phyloP scores from a whole-genome alignment of 2,113 vertebrate genomes.

The Sprattus sprattus region DNA sequence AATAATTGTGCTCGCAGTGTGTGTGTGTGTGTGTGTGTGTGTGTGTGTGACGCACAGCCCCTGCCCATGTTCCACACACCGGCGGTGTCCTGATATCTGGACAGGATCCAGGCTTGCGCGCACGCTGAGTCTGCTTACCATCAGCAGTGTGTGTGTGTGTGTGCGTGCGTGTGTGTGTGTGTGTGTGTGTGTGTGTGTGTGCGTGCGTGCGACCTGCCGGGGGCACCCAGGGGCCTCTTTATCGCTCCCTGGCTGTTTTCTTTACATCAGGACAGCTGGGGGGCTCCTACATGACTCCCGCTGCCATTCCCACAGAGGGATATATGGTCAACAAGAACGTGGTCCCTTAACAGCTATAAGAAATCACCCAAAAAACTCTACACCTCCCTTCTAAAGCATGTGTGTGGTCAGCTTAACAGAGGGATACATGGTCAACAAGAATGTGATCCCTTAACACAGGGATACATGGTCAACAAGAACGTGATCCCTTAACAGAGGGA shows the following conservation, averaged over 20 bases:
- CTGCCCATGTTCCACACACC: conserved; percentile 18
- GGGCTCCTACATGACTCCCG: neutral
- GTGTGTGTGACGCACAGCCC: neutral
- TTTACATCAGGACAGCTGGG: neutral
- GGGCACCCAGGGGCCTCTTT: neutral
- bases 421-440: too few species aligned
- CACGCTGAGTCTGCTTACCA: conserved; percentile 5
- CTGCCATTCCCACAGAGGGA: neutral
- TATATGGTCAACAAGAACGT: too few species aligned
- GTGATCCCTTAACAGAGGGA: too few species aligned
- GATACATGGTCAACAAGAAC: too few species aligned
- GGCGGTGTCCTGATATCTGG: conserved; percentile 23
- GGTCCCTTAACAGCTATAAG: too few species aligned
- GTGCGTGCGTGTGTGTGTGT: neutral
- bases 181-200: neutral
- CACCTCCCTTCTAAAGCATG: too few species aligned
- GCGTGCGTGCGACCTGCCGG: neutral
- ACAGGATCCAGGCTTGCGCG: conserved; percentile 1
- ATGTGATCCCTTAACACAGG: too few species aligned
- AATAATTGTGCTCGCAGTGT: neutral
- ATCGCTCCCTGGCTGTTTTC: neutral
- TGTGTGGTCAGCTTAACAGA: too few species aligned
- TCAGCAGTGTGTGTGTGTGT: neutral
- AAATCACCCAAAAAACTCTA: too few species aligned
- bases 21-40: neutral